Conservation (phyloP, 1,140 invertebrate genomes). For the Colletes gigas region DNA sequence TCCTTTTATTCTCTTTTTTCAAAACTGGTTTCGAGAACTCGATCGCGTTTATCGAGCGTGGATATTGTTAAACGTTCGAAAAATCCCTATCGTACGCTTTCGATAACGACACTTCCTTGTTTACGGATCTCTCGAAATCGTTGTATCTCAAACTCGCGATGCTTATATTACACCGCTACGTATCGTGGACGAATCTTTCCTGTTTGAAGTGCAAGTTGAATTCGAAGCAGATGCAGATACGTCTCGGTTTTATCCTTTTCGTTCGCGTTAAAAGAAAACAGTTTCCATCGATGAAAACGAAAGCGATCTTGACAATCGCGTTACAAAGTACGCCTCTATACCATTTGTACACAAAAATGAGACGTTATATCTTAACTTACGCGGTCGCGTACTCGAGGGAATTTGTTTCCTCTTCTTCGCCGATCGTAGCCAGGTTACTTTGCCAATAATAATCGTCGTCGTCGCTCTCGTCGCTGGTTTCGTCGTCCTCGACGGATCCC, state of each 20-base stretch:
- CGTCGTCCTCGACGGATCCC: conserved; percentile 51
- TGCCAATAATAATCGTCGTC: conserved; percentile 76
- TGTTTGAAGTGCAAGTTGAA: too few species aligned
- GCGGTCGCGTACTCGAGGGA: conserved; percentile 72
- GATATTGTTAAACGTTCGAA: background rate
- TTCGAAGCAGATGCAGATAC: too few species aligned
- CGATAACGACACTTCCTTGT: background rate
- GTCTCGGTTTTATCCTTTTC: too few species aligned
- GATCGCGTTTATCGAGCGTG: conserved; percentile 4
- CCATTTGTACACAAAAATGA: too few species aligned
- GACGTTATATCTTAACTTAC: conserved; percentile 65
- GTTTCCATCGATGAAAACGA: too few species aligned
- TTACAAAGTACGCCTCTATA: too few species aligned
- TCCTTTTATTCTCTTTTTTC: background rate
- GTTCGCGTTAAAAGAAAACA: too few species aligned
- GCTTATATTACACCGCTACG: too few species aligned
- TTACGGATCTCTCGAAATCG: background rate
- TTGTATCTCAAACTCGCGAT: too few species aligned
- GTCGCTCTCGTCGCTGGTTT: conserved; percentile 70
- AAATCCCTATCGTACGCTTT: background rate
- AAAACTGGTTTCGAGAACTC: conserved; percentile 22
- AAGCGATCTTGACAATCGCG: background rate
- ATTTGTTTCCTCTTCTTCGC: conserved; percentile 76
- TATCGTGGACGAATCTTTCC: too few species aligned
- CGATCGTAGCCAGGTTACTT: conserved; percentile 76